Evolutionary conservation across 2,888 invertebrate species (phyloP), one percentile per base, ranked within the genome.

Genomic region (Autographa pulchrina): DNA sequence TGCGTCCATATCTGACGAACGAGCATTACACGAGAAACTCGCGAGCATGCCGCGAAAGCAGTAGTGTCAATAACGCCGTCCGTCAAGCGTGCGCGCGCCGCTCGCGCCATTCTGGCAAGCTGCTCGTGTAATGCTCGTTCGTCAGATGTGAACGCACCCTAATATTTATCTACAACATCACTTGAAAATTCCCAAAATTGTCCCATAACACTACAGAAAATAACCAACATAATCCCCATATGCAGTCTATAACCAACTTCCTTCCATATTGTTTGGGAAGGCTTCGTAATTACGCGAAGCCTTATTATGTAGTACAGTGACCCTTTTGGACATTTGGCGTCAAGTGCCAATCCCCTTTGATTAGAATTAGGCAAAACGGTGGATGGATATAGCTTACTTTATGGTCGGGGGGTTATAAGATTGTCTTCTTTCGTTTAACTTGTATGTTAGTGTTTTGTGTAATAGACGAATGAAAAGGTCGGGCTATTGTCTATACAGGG

Each of bases 241-340:
- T 69, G 62, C 61, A 56, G 14, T 14, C 43, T 16, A 35, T 66
- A 69, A 73, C 73, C 65, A 64, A 25, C 54, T 25, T 13, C 16
- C 14, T 5, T 32, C 65, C 73, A 77, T 77, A 77, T 66, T 77
- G 68, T 73, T 64, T 48, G 68, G 38, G 25, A 13, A 25, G 43
- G 43, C 41, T 31, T 43, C 64, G 60, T 69, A 73, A 77, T 77
- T 73, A 77, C 63, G 63, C 7, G 64, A 72, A 73, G 66, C 65
- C 66, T 20, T 72, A 58, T 71, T 31, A 68, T 41, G 11, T 35
- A 41, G 18, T 60, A 60, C 68, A 76, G 63, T 60, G 59, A 48
- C 35, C 58, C 38, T 18, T 25, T 59, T 25, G 20, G 9, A 13
- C 54, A 56, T 56, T 20, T 13, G 48, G n/a, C n/a, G 32, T 63